phyloP scores from a whole-genome alignment of 2,888 invertebrate species.

The Scaeva pyrastri region DNA sequence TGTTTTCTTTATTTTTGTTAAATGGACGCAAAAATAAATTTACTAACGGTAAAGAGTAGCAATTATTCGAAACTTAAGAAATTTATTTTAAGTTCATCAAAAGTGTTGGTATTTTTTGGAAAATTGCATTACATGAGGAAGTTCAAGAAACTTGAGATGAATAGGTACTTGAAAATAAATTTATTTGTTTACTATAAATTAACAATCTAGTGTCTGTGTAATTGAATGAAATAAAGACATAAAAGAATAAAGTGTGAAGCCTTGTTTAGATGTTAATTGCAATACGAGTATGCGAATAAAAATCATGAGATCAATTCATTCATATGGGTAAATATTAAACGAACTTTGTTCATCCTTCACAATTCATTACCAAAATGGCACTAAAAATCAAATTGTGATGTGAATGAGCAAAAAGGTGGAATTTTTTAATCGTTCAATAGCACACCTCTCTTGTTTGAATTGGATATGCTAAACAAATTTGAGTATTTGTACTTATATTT shows the following conservation, averaged over 20 bases:
- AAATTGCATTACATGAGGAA: background rate
- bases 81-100: slow-evolving; percentile 20
- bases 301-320: background rate
- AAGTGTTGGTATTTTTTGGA: background rate
- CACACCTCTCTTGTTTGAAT: slow-evolving; percentile 10
- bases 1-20: background rate
- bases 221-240: background rate
- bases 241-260: background rate
- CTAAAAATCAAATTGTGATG: background rate
- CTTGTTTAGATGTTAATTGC: slow-evolving; percentile 13
- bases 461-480: background rate
- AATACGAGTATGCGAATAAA: background rate
- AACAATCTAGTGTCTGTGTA: background rate
- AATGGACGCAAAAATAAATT: slow-evolving; percentile 17
- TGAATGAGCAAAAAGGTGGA: slow-evolving; percentile 8
- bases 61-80: background rate
- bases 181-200: background rate
- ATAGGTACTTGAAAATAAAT: background rate
- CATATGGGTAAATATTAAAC: background rate
- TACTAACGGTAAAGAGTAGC: slow-evolving; percentile 10
- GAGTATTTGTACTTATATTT: slow-evolving; percentile 1
- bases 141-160: slow-evolving; percentile 6
- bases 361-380: background rate
- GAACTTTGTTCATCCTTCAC: slow-evolving; percentile 8
- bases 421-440: background rate